Evolutionary conservation across 2,113 vertebrate genomes (phyloP).

Genomic region (Phoenicopterus ruber): DNA sequence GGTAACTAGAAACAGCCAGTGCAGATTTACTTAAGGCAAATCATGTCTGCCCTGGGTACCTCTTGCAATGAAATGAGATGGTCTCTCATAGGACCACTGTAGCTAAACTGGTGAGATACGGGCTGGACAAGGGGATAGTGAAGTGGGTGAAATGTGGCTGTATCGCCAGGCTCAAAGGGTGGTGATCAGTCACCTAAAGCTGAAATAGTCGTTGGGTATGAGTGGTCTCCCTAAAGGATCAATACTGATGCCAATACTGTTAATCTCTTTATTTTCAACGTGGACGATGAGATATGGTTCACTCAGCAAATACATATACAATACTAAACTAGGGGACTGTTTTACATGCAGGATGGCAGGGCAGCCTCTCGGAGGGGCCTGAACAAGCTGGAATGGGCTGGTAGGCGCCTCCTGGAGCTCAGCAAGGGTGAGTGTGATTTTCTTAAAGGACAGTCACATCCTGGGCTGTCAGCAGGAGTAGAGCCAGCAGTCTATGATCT

Average conservation of each 20-base stretch:
- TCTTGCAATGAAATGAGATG: background rate
- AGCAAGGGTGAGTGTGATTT: background rate
- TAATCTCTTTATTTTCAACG: background rate
- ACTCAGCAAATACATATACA: background rate
- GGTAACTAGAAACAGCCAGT: background rate
- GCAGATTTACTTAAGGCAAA: background rate
- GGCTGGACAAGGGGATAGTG: background rate
- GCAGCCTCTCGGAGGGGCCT: background rate
- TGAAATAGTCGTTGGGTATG: background rate
- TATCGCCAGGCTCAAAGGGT: background rate
- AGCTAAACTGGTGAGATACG: background rate
- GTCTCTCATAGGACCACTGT: background rate
- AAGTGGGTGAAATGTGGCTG: background rate
- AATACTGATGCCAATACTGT: background rate
- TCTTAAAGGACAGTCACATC: background rate
- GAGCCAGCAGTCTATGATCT: background rate
- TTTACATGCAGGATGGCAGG: background rate
- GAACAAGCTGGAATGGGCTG: background rate
- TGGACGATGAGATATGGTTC: background rate
- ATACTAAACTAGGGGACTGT: background rate
- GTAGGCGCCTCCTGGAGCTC: background rate
- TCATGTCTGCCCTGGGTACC: fast-evolving
- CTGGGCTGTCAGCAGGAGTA: background rate
- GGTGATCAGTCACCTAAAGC: background rate
- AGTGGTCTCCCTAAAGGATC: background rate